Conservation (phyloP, 2,888 invertebrate genomes). For the Pteria penguin region DNA sequence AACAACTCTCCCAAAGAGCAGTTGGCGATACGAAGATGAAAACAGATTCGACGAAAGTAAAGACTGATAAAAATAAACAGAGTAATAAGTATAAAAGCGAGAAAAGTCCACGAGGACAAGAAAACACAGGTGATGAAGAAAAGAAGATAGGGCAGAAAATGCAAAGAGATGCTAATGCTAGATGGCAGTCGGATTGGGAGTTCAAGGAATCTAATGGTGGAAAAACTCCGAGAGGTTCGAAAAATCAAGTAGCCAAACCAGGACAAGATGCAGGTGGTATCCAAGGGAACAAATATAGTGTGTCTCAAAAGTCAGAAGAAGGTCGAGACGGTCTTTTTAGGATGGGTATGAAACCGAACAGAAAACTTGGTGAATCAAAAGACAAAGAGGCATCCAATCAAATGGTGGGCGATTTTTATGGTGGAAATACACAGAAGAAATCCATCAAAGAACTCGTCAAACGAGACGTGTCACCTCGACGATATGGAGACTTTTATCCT, state of each 20-base stretch:
- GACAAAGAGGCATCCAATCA: slow-evolving; percentile 4
- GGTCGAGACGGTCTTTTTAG: slow-evolving; percentile 12
- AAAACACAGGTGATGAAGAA: neutral
- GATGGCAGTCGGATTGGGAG: slow-evolving; percentile 25
- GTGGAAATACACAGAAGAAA: neutral
- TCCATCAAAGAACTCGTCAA: slow-evolving; percentile 8
- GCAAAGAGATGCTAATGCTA: slow-evolving; percentile 23
- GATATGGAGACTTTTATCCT: slow-evolving; percentile 15
- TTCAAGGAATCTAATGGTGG: neutral
- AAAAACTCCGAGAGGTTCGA: neutral
- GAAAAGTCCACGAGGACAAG: neutral
- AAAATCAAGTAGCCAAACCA: neutral
- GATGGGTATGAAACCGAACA: neutral
- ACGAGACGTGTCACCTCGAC: slow-evolving; percentile 2
- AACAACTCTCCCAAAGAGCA: neutral
- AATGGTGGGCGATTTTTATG: slow-evolving; percentile 15
- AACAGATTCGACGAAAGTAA: neutral
- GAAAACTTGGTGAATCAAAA: slow-evolving; percentile 21
- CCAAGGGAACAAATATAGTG: slow-evolving; percentile 5
- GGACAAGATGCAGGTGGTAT: neutral
- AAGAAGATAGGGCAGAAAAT: neutral
- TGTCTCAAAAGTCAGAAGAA: neutral
- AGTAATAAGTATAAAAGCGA: neutral
- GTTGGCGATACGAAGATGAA: neutral
- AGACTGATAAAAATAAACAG: neutral